phyloP scores from a whole-genome alignment of 2,113 vertebrate species.

The Nyctibius bracteatus region DNA sequence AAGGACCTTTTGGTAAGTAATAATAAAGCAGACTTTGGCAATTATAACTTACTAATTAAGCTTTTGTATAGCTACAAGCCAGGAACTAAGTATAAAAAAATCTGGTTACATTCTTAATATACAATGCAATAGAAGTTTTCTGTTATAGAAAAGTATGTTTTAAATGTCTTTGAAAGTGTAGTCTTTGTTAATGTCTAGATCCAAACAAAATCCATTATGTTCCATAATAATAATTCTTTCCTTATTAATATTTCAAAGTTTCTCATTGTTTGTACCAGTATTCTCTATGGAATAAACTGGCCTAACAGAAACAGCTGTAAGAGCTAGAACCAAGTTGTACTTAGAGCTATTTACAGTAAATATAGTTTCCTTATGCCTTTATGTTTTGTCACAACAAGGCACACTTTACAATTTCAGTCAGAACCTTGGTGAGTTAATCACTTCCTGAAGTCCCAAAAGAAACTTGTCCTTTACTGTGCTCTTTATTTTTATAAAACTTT shows the following conservation, averaged over 20 bases:
- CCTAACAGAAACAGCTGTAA: neutral
- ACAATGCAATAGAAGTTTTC: neutral
- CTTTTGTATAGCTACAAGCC: neutral
- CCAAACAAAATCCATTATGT: neutral
- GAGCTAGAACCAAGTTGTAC: neutral
- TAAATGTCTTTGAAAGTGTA: neutral
- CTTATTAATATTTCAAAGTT: neutral
- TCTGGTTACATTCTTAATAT: neutral
- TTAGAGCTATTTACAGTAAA: neutral
- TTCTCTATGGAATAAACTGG: neutral
- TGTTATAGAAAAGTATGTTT: neutral
- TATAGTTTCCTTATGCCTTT: neutral
- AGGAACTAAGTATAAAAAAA: neutral
- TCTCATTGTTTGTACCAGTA: neutral
- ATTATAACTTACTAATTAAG: neutral
- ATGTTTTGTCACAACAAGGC: neutral
- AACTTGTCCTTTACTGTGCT: neutral
- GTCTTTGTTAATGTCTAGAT: neutral
- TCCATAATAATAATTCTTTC: neutral
- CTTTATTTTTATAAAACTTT: neutral
- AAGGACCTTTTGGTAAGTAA: slow-evolving; percentile 74
- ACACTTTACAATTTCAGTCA: neutral
- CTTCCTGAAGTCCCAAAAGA: neutral
- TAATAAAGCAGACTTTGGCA: neutral
- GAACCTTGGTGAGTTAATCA: neutral